A percentile compares a stretch with the other conserved stretches of the same genome.
Conservation (phyloP, 2,888 invertebrate genomes). For the Acleris laterana region DNA sequence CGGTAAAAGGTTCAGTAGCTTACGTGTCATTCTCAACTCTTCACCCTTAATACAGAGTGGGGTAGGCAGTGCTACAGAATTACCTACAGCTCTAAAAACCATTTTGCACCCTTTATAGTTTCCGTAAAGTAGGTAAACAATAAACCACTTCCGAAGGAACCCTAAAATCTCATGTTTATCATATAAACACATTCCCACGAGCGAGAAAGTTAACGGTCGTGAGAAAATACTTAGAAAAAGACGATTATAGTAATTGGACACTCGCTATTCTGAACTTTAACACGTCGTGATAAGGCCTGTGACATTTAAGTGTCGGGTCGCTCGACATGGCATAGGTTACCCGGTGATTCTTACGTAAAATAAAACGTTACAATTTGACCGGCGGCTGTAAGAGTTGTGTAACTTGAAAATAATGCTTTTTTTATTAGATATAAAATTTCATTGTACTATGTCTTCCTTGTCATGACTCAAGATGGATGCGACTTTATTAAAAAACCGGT, state of each 20-base stretch:
- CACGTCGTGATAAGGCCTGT: conserved; percentile 13
- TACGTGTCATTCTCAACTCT: no score
- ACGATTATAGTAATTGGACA: conserved; percentile 23
- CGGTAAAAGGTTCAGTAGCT: no score
- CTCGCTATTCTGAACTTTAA: conserved; percentile 16
- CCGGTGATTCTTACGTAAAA: conserved; percentile 24
- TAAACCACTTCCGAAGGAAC: conserved; percentile 19
- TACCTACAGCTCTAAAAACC: no score
- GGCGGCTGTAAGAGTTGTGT: conserved; percentile 24
- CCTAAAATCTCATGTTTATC: conserved; percentile 29
- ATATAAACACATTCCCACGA: conserved; percentile 33
- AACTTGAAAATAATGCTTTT: conserved; percentile 8
- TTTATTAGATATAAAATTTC: no score
- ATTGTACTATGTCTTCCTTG: no score
- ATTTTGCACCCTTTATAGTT: no score
- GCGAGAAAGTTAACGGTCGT: conserved; percentile 34
- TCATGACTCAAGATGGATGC: no score
- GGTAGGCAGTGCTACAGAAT: no score
- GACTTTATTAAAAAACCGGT: no score
- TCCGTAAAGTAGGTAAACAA: conserved; percentile 6
- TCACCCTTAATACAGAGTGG: no score
- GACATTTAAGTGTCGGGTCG: conserved; percentile 24
- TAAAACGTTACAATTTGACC: conserved; percentile 31
- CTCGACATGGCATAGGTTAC: conserved; percentile 30
- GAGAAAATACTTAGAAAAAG: conserved; percentile 34